These are phyloP conservation scores for Columba janthina DNA, from an alignment of 2,113 vertebrate species.

Conservation along the genomic window DNA sequence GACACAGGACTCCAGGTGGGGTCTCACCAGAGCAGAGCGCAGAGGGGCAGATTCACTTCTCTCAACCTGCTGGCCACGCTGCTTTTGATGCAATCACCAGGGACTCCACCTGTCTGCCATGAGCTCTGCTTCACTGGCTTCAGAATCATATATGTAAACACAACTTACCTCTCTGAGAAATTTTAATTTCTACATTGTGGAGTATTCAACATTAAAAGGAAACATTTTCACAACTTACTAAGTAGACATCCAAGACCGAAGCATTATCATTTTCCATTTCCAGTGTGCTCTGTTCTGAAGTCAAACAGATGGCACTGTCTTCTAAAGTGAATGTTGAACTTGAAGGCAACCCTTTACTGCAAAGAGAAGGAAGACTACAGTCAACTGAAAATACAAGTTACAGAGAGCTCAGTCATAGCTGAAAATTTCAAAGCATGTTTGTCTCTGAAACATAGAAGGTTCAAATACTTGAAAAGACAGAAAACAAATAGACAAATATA, in stretches of 20 bases:
- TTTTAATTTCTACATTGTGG: neutral
- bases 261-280: slow-evolving; percentile 89
- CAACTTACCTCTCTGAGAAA: neutral
- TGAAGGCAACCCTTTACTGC: slow-evolving; percentile 85
- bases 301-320: slow-evolving; percentile 94
- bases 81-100: too few relatives aligned
- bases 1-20: too few relatives aligned
- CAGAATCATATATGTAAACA: neutral
- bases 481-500: neutral
- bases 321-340: slow-evolving; percentile 92
- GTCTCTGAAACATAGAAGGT: neutral
- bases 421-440: neutral
- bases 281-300: slow-evolving; percentile 88
- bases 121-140: neutral
- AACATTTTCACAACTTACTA: slow-evolving; percentile 80
- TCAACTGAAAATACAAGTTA: neutral
- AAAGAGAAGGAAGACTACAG: slow-evolving; percentile 23
- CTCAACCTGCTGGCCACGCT: too few relatives aligned
- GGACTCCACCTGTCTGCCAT: too few relatives aligned
- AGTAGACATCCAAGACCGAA: slow-evolving; percentile 92
- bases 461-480: neutral
- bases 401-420: neutral
- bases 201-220: neutral
- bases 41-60: too few relatives aligned
- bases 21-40: too few relatives aligned